Conservation (phyloP, 2,797 vertebrate genomes). For the Catamblyrhynchus diadema region DNA sequence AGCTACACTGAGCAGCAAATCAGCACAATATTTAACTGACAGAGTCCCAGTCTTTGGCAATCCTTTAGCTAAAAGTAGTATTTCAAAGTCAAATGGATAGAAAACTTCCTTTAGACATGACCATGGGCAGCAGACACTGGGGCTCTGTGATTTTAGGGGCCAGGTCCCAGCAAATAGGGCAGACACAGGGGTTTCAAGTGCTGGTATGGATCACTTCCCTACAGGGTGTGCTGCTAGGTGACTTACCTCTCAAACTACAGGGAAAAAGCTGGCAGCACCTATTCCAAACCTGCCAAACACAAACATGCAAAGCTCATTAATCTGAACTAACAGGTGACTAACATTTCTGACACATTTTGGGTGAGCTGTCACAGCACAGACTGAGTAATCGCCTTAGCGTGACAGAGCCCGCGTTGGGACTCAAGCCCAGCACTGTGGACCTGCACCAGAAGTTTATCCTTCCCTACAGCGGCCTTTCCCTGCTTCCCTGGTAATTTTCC, state of each 20-base stretch:
- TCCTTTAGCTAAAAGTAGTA: not conserved
- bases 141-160: not conserved
- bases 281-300: not conserved
- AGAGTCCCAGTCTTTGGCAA: not conserved
- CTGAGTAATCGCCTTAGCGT: not conserved
- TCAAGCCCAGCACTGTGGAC: not conserved
- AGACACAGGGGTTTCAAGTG: not conserved
- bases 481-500: not conserved
- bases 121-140: not conserved
- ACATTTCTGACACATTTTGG: not conserved
- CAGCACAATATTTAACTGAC: not conserved
- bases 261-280: not conserved
- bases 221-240: rapidly evolving
- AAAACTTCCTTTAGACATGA: not conserved
- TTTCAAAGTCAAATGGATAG: not conserved
- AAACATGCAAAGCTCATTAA: not conserved
- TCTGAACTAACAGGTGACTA: not conserved
- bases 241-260: not conserved
- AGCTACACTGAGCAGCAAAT: not conserved
- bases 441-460: not conserved
- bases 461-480: not conserved
- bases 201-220: rapidly evolving
- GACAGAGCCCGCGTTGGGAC: not conserved
- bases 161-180: not conserved
- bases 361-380: not conserved